phyloP scores from a whole-genome alignment of 2,797 vertebrate species.

The Microctenopoma lineatum region DNA sequence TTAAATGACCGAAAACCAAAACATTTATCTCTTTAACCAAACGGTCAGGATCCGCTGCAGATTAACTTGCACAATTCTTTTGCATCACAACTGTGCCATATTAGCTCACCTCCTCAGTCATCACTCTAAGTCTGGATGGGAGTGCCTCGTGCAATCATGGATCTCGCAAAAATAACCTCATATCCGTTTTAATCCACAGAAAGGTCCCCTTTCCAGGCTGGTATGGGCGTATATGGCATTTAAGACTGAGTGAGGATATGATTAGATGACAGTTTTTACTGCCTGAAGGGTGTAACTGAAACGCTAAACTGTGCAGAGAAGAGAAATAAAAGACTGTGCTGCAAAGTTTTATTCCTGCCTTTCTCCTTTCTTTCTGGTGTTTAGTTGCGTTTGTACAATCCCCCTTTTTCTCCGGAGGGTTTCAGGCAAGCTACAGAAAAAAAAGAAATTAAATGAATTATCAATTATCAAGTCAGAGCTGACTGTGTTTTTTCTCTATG shows the following conservation, averaged over 20 bases:
- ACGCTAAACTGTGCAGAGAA: conserved; percentile 74
- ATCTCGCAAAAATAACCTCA: conserved; percentile 83
- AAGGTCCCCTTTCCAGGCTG: conserved; percentile 77
- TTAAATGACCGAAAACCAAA: conserved; percentile 8
- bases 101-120: conserved; percentile 76
- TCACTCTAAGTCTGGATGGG: conserved; percentile 73
- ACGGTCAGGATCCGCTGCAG: conserved; percentile 35
- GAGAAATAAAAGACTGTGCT: conserved; percentile 71
- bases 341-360: conserved; percentile 66
- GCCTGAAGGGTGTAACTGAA: conserved; percentile 82
- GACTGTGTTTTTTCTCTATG: conserved; percentile 12
- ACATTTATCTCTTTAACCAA: conserved; percentile 11
- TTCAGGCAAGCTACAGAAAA: conserved; percentile 27
- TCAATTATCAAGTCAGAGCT: not conserved
- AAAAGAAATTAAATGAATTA: not conserved
- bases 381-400: conserved; percentile 57
- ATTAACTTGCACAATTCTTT: conserved; percentile 50
- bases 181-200: conserved; percentile 81
- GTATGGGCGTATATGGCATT: conserved; percentile 81
- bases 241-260: conserved; percentile 80
- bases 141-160: conserved; percentile 77
- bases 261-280: conserved; percentile 84
- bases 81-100: conserved; percentile 64
- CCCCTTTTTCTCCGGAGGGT: conserved; percentile 38
- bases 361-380: conserved; percentile 52